A percentile compares a stretch with the other conserved stretches of the same genome.
These are phyloP conservation scores for Rhinopomastus cyanomelas DNA, from an alignment of 2,113 vertebrate species.

Conservation along the genomic window DNA sequence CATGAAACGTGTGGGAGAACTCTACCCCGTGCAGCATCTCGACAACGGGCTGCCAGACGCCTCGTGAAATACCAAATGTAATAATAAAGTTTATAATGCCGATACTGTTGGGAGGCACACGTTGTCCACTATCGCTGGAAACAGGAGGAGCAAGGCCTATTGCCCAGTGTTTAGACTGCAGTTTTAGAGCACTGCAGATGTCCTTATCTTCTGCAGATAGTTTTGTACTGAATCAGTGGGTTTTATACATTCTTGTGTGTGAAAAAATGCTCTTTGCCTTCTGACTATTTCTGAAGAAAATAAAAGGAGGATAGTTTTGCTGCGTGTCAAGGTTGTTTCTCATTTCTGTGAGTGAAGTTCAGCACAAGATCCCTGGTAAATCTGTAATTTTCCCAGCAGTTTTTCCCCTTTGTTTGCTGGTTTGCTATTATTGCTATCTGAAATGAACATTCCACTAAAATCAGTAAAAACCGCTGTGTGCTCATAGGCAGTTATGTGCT, in stretches of 20 bases:
- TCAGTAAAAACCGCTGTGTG: background rate
- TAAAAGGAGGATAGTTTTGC: background rate
- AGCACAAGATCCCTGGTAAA: background rate
- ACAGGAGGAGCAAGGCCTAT: background rate
- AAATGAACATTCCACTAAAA: background rate
- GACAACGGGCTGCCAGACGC: conserved; percentile 48
- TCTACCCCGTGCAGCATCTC: background rate
- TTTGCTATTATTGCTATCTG: background rate
- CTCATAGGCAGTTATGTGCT: background rate
- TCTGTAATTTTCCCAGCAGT: background rate
- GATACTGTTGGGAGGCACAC: conserved; percentile 24
- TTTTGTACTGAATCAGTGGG: conserved; percentile 16
- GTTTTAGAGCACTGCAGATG: background rate
- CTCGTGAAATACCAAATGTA: conserved; percentile 66
- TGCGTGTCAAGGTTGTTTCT: background rate
- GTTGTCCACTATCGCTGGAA: background rate
- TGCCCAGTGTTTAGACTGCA: background rate
- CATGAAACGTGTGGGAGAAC: conserved; percentile 42
- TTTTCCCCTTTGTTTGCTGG: background rate
- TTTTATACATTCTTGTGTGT: conserved; percentile 3
- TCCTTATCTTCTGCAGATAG: conserved; percentile 42
- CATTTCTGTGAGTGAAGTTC: background rate
- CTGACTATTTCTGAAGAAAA: background rate
- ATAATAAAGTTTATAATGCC: conserved; percentile 56
- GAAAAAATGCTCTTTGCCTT: background rate